Percentiles rank a stretch among this genome's conserved stretches.
Conservation (phyloP, 2,888 invertebrate species). For the Lasioglossum calceatum region DNA sequence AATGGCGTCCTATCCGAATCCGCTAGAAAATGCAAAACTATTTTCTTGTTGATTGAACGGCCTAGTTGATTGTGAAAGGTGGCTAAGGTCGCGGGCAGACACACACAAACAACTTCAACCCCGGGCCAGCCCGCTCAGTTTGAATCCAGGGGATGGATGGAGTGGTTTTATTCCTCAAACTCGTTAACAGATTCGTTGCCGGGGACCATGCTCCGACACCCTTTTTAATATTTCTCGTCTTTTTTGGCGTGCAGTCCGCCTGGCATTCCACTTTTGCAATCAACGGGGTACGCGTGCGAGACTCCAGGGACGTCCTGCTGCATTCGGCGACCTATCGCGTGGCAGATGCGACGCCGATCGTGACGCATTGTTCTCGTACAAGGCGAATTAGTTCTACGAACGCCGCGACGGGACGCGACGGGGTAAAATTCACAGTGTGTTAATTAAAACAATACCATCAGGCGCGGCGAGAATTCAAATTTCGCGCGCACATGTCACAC, state of each 20-base stretch:
- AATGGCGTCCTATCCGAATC: neutral
- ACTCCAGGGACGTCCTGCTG: conserved; percentile 41
- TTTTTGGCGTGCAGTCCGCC: conserved; percentile 41
- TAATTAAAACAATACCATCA: conserved; percentile 80
- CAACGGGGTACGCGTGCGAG: conserved; percentile 49
- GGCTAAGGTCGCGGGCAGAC: conserved; percentile 1
- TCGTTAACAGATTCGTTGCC: conserved; percentile 42
- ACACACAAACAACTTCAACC: conserved; percentile 15
- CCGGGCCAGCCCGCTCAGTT: conserved; percentile 17
- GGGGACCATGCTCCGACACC: conserved; percentile 39
- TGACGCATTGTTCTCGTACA: conserved; percentile 69
- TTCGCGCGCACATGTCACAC: conserved; percentile 66
- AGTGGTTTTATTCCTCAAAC: conserved; percentile 44
- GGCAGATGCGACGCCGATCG: conserved; percentile 68
- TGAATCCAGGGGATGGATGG: conserved; percentile 35
- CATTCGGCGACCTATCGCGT: conserved; percentile 48
- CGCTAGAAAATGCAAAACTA: neutral
- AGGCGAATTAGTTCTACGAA: conserved; percentile 66
- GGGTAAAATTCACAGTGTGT: conserved; percentile 75
- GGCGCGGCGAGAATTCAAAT: conserved; percentile 63
- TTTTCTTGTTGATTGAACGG: neutral
- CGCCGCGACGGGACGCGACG: conserved; percentile 41
- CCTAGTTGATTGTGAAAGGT: neutral
- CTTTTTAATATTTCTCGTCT: conserved; percentile 60
- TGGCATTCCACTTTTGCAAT: conserved; percentile 63